Conservation (phyloP, 2,113 vertebrate species). For the Lophius piscatorius region DNA sequence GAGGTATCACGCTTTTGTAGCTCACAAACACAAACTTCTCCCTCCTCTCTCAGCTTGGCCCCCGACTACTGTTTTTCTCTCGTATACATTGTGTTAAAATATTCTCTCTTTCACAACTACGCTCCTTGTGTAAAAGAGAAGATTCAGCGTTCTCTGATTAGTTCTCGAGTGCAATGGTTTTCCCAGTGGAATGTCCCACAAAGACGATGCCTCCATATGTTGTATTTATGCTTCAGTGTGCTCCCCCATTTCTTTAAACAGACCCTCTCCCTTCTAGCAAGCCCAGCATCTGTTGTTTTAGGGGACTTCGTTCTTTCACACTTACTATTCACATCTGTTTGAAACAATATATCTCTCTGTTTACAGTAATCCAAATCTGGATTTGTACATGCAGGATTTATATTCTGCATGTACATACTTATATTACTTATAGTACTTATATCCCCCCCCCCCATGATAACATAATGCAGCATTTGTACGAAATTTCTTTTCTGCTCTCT, state of each 20-base stretch:
- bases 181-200: too few relatives aligned
- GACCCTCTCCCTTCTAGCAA: slow-evolving; percentile 47
- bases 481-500: too few relatives aligned
- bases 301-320: slow-evolving; percentile 8
- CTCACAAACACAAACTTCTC: slow-evolving; percentile 1
- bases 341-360: slow-evolving; percentile 8
- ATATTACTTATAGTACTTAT: too few relatives aligned
- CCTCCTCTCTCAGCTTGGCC: not conserved
- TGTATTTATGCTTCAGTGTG: slow-evolving; percentile 33
- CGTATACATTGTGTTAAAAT: not conserved
- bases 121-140: too few relatives aligned
- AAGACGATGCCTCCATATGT: slow-evolving; percentile 39
- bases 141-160: too few relatives aligned
- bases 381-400: not conserved
- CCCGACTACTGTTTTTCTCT: slow-evolving; percentile 2
- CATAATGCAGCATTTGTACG: too few relatives aligned
- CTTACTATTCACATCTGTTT: slow-evolving; percentile 17
- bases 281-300: slow-evolving; percentile 44
- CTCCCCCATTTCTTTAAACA: slow-evolving; percentile 22
- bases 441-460: too few relatives aligned
- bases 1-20: not conserved
- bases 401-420: not conserved
- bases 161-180: too few relatives aligned
- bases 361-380: not conserved
- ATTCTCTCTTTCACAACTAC: slow-evolving; percentile 11